Conservation (phyloP, 2,888 invertebrate species). For the Platycheirus rosarum region DNA sequence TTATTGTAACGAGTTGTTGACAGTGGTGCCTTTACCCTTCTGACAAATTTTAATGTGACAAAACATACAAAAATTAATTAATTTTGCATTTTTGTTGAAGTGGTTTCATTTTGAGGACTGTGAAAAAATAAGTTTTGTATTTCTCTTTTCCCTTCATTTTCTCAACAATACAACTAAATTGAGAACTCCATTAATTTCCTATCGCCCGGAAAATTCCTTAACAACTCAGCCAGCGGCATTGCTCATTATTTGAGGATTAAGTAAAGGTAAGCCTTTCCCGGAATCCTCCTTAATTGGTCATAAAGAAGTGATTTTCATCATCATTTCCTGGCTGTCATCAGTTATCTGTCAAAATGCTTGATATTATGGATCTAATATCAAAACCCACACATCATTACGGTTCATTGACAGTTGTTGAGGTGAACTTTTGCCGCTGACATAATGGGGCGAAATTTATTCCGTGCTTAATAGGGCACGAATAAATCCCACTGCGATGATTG, state of each 20-base stretch:
- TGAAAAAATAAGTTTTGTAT: no score
- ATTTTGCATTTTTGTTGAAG: no score
- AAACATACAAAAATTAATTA: neutral
- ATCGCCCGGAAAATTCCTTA: no score
- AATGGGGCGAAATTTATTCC: neutral
- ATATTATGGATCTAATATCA: conserved; percentile 39
- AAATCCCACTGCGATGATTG: conserved; percentile 6
- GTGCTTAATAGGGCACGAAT: neutral
- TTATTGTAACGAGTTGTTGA: conserved; percentile 3
- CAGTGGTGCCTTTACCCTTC: neutral
- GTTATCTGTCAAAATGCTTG: conserved; percentile 33
- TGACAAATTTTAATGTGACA: neutral
- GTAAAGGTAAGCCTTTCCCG: neutral
- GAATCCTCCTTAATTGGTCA: conserved; percentile 18
- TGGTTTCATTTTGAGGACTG: no score
- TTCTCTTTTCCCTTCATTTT: no score
- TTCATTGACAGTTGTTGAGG: conserved; percentile 16
- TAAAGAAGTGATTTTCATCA: conserved; percentile 18
- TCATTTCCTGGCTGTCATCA: conserved; percentile 25
- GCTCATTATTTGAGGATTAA: conserved; percentile 31
- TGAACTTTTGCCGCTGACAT: neutral
- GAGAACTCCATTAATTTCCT: no score
- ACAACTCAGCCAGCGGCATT: no score
- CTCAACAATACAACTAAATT: no score
- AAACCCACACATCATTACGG: conserved; percentile 9